Percentiles rank a stretch among this genome's conserved stretches.
Evolutionary conservation across 2,797 vertebrate species (phyloP).

Genomic region (Coccyzus lansbergi): DNA sequence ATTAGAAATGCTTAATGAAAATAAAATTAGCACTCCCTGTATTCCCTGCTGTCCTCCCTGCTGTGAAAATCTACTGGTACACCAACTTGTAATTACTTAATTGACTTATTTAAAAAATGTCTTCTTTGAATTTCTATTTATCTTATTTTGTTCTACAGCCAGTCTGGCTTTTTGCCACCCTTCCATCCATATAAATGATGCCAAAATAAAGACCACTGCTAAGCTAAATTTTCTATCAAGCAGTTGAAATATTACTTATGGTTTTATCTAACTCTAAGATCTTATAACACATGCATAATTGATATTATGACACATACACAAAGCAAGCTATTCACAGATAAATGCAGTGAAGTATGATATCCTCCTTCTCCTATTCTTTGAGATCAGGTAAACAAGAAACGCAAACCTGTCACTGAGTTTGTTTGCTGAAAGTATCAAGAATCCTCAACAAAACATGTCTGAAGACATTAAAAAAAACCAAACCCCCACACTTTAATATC

Average conservation of each 20-base stretch:
- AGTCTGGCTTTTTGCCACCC: not conserved
- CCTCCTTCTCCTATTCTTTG: not conserved
- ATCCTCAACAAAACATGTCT: not conserved
- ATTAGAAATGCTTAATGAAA: conserved; percentile 58
- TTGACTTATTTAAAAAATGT: conserved; percentile 32
- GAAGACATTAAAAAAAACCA: not conserved
- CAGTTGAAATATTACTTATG: not conserved
- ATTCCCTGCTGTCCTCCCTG: conserved; percentile 26
- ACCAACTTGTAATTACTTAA: conserved; percentile 38
- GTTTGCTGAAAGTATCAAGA: not conserved
- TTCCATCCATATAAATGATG: not conserved
- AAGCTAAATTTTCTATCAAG: not conserved
- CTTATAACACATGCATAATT: not conserved
- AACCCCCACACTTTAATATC: not conserved
- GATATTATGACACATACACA: not conserved
- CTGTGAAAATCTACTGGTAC: conserved; percentile 47
- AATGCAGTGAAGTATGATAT: not conserved
- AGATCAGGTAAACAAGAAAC: not conserved
- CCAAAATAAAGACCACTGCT: not conserved
- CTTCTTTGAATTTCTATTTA: conserved; percentile 4
- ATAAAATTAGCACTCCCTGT: conserved; percentile 26
- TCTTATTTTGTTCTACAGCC: not conserved
- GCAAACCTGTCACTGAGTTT: not conserved
- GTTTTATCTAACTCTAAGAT: not conserved
- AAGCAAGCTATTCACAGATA: not conserved